Conservation (phyloP, 1,140 invertebrate species). For the Halictus rubicundus region DNA sequence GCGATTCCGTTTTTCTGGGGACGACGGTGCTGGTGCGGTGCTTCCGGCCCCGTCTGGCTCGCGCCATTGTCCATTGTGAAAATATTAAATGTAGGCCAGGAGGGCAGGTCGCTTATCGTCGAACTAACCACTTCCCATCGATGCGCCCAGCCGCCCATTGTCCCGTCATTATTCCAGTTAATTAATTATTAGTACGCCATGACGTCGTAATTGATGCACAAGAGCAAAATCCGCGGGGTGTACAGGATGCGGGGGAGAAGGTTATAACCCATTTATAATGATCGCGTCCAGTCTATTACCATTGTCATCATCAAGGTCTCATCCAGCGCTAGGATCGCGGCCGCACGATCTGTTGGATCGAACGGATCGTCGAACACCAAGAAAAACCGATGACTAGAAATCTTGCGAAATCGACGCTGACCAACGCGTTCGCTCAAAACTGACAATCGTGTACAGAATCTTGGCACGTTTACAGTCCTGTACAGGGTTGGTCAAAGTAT, state of each 20-base stretch:
- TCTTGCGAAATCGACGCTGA: constrained; percentile 4
- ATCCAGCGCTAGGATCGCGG: constrained; percentile 35
- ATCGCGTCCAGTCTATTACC: constrained; percentile 70
- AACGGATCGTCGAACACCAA: neutral
- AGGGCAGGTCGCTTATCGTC: constrained; percentile 69
- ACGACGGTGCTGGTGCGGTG: no score
- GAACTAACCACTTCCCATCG: constrained; percentile 77
- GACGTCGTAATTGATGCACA: constrained; percentile 76
- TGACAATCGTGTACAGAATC: no score
- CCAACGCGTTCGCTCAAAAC: no score
- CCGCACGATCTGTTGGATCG: neutral
- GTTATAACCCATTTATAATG: constrained; percentile 75
- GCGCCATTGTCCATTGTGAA: constrained; percentile 48
- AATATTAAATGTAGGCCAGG: constrained; percentile 76
- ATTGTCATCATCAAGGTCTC: constrained; percentile 73
- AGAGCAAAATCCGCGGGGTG: constrained; percentile 73
- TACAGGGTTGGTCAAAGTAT: no score
- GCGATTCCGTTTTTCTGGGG: no score
- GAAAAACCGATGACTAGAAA: constrained; percentile 21
- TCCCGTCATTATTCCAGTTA: constrained; percentile 76
- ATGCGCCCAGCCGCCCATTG: constrained; percentile 70
- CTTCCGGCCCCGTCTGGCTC: constrained; percentile 9
- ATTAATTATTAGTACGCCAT: constrained; percentile 78
- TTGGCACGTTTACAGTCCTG: no score
- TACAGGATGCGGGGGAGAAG: constrained; percentile 76